Conservation (phyloP, 2,113 vertebrate genomes). For the Fulica atra region DNA sequence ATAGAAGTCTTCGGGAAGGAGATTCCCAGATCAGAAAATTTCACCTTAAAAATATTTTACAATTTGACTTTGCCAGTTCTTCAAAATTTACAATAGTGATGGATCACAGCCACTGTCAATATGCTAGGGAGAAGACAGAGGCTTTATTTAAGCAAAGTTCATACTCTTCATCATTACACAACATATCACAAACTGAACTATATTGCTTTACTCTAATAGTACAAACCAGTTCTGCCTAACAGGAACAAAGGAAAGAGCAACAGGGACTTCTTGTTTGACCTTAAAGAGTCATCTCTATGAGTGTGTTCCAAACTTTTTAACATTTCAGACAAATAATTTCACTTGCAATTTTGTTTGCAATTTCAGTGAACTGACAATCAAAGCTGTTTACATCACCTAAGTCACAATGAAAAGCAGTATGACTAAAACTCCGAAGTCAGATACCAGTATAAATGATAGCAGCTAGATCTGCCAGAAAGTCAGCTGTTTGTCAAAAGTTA, state of each 20-base stretch:
- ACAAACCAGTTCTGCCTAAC: background rate
- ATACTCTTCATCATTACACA: background rate
- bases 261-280: background rate
- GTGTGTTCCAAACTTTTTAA: background rate
- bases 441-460: background rate
- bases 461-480: background rate
- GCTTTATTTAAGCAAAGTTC: background rate
- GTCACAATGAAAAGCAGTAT: background rate
- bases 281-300: background rate
- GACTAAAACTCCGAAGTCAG: background rate
- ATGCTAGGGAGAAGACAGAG: background rate
- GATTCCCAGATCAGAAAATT: background rate
- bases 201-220: background rate
- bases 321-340: background rate
- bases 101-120: background rate
- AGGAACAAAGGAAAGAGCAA: background rate
- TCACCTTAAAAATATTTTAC: background rate
- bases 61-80: background rate
- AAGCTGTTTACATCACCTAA: background rate
- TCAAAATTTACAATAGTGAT: background rate
- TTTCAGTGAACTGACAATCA: background rate
- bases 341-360: background rate
- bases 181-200: background rate
- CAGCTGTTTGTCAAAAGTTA: background rate
- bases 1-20: background rate